A percentile compares a stretch with the other conserved stretches of the same genome.
Conservation (phyloP, 2,113 vertebrate species). For the Atlantisia rogersi region DNA sequence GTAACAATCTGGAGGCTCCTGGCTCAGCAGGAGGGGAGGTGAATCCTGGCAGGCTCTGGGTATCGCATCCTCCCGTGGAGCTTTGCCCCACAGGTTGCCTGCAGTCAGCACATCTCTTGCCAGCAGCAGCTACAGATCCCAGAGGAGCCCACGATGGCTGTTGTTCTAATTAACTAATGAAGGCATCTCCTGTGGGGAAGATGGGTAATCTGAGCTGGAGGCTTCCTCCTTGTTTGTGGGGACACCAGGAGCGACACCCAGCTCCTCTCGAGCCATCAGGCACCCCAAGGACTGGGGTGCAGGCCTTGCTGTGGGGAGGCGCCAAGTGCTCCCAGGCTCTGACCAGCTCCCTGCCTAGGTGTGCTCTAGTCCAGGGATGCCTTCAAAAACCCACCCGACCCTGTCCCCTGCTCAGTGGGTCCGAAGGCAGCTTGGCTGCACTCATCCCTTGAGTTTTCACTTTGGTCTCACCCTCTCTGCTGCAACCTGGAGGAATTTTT, state of each 20-base stretch:
- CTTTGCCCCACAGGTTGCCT: neutral
- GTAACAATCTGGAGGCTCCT: neutral
- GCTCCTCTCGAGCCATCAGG: neutral
- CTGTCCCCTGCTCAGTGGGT: rapidly evolving
- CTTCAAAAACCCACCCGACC: neutral
- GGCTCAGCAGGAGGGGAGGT: neutral
- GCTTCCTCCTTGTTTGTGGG: neutral
- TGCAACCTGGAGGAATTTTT: neutral
- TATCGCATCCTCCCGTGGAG: neutral
- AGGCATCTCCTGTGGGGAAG: neutral
- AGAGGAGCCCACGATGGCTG: neutral
- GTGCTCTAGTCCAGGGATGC: neutral
- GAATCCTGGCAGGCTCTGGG: neutral
- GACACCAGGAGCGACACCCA: neutral
- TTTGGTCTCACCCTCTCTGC: neutral
- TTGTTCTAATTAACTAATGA: constrained; percentile 53
- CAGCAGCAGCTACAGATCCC: constrained; percentile 14
- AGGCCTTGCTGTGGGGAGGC: neutral
- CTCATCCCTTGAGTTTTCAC: neutral
- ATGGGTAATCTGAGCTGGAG: neutral
- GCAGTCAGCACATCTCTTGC: constrained; percentile 32
- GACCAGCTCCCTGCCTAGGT: neutral
- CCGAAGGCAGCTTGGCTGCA: neutral
- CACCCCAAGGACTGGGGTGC: rapidly evolving
- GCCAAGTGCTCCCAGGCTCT: neutral